Conservation (phyloP, 2,888 invertebrate genomes). For the Cynaeus angustus region DNA sequence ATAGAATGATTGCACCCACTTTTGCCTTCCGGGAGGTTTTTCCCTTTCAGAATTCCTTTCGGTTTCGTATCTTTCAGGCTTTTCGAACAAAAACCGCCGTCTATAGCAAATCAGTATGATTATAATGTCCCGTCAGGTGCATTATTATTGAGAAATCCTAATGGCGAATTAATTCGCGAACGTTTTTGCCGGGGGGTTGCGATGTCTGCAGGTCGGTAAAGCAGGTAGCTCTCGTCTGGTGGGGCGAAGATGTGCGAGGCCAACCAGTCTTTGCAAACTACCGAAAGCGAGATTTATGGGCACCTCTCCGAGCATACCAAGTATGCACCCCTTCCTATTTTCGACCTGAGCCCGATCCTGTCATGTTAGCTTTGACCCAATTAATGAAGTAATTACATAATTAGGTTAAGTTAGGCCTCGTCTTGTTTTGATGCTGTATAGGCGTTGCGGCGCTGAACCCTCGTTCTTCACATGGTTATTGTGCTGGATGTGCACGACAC, state of each 20-base stretch:
- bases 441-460: conserved; percentile 27
- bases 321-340: conserved; percentile 51
- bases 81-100: conserved; percentile 18
- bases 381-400: conserved; percentile 57
- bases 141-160: conserved; percentile 53
- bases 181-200: conserved; percentile 54
- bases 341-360: conserved; percentile 36
- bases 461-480: conserved; percentile 13
- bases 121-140: conserved; percentile 50
- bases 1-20: too few species aligned
- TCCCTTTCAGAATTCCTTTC: too few species aligned
- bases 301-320: conserved; percentile 58
- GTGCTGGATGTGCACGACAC: conserved; percentile 18
- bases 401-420: conserved; percentile 51
- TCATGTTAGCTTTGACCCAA: conserved; percentile 58
- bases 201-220: conserved; percentile 47
- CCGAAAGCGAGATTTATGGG: conserved; percentile 62
- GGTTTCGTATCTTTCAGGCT: conserved; percentile 1
- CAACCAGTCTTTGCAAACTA: conserved; percentile 62
- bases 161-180: conserved; percentile 56
- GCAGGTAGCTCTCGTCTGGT: conserved; percentile 52
- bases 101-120: conserved; percentile 47
- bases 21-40: too few species aligned
- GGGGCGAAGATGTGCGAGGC: conserved; percentile 56
- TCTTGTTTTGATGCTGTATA: conserved; percentile 42